These are phyloP conservation scores for Brachionus rotundiformis DNA, from an alignment of 1,140 invertebrate genomes.

Conservation along the genomic window DNA sequence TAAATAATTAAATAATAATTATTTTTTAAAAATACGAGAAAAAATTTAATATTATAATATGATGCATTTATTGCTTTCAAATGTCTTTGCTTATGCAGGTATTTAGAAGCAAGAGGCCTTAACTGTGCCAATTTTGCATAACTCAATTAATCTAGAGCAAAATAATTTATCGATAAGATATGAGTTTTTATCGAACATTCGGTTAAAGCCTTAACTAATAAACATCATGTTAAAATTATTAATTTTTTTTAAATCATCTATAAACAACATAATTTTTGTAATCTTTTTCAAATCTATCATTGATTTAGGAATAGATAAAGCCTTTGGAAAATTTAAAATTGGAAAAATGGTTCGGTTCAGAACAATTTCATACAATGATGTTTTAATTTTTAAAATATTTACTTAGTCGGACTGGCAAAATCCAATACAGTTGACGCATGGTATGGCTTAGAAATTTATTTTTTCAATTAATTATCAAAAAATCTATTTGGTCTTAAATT, in stretches of 20 bases:
- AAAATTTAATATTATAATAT: conserved; percentile 20
- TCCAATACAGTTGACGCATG: not conserved
- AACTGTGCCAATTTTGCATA: not conserved
- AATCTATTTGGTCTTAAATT: too few relatives aligned
- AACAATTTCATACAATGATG: too few relatives aligned
- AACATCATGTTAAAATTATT: too few relatives aligned
- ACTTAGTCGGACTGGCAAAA: not conserved
- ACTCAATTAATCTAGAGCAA: not conserved
- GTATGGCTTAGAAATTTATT: not conserved
- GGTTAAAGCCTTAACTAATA: not conserved
- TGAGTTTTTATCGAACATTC: not conserved
- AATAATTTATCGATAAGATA: not conserved
- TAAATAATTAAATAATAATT: conserved; percentile 24
- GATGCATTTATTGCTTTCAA: conserved; percentile 6
- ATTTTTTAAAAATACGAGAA: not conserved
- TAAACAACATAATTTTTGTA: too few relatives aligned
- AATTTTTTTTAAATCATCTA: too few relatives aligned
- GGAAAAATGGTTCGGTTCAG: too few relatives aligned
- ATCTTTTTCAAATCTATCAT: too few relatives aligned
- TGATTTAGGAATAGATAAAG: too few relatives aligned
- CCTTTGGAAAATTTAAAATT: too few relatives aligned
- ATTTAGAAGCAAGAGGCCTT: not conserved
- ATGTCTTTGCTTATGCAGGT: conserved; percentile 12
- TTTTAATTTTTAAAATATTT: not conserved
- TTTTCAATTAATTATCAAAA: not conserved